Evolutionary conservation across 1,140 invertebrate genomes (phyloP).

Genomic region (Drosophila bifasciata): DNA sequence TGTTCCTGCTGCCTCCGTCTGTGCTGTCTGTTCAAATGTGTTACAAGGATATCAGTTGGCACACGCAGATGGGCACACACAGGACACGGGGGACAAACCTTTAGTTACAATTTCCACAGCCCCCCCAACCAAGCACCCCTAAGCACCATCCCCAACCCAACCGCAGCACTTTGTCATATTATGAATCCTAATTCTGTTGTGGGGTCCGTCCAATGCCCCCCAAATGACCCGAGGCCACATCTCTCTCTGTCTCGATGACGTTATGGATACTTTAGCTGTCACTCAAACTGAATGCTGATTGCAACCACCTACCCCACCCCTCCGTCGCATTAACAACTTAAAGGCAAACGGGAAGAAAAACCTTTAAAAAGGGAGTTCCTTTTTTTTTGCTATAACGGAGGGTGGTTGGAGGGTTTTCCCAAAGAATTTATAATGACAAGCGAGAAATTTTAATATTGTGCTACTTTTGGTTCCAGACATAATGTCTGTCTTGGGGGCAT

Average conservation of each 20-base stretch:
- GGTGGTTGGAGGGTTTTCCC: constrained; percentile 1
- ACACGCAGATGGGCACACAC: constrained; percentile 19
- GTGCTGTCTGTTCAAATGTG: constrained; percentile 39
- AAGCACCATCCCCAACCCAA: not conserved
- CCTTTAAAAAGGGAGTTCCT: constrained; percentile 22
- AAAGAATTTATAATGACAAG: constrained; percentile 77
- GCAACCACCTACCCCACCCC: constrained; percentile 8
- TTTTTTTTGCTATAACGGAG: constrained; percentile 33
- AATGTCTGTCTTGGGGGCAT: constrained; percentile 29
- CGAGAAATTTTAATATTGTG: constrained; percentile 74
- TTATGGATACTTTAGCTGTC: constrained; percentile 78
- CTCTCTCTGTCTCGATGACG: constrained; percentile 55
- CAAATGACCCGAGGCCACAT: constrained; percentile 54
- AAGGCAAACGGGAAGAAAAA: constrained; percentile 3
- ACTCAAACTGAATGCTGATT: constrained; percentile 69
- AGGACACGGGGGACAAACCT: no score
- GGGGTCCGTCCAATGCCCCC: constrained; percentile 11
- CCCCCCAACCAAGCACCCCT: not conserved
- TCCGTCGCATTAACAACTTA: constrained; percentile 19
- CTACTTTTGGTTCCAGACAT: constrained; percentile 28
- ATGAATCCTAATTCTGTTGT: constrained; percentile 73
- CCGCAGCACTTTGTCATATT: constrained; percentile 67
- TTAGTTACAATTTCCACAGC: constrained; percentile 48
- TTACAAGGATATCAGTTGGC: constrained; percentile 65
- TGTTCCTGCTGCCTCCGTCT: not conserved